Conservation (phyloP, 2,113 vertebrate species). For the Catharus minimus region DNA sequence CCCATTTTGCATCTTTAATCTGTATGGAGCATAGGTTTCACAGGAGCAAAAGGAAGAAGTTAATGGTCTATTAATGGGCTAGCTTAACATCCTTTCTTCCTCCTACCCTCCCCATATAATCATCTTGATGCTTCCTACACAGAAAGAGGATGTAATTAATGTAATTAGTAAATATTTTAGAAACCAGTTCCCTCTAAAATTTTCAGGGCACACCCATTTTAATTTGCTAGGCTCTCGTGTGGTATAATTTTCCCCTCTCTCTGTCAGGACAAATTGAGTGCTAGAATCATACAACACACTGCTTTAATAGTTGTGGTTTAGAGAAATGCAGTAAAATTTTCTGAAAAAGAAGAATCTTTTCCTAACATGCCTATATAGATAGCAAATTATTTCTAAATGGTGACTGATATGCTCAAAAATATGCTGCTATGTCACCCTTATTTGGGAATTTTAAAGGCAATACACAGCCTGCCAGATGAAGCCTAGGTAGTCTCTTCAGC, state of each 20-base stretch:
- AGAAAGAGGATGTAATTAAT: constrained; percentile 60
- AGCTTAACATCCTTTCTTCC: constrained; percentile 12
- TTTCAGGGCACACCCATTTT: constrained; percentile 45
- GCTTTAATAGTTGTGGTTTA: not conserved
- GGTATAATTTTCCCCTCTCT: constrained; percentile 35
- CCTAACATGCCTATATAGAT: not conserved
- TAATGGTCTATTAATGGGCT: not conserved
- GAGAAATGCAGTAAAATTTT: not conserved
- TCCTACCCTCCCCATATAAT: not conserved
- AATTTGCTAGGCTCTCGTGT: constrained; percentile 16
- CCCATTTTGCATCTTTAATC: not conserved
- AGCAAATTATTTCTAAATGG: not conserved
- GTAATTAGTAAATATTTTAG: constrained; percentile 56
- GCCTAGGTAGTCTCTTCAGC: not conserved
- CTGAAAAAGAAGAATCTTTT: not conserved
- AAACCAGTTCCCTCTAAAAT: constrained; percentile 44
- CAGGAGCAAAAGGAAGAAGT: not conserved
- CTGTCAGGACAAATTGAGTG: constrained; percentile 12
- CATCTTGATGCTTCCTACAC: constrained; percentile 40
- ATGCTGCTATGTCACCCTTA: not conserved
- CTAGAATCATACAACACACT: not conserved
- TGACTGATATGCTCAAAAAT: not conserved
- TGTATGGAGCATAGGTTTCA: not conserved
- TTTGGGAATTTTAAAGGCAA: not conserved
- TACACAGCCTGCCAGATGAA: not conserved